Base-by-base conservation (phyloP, 2,888 invertebrate species). In the Prenolepis imparis region DNA sequence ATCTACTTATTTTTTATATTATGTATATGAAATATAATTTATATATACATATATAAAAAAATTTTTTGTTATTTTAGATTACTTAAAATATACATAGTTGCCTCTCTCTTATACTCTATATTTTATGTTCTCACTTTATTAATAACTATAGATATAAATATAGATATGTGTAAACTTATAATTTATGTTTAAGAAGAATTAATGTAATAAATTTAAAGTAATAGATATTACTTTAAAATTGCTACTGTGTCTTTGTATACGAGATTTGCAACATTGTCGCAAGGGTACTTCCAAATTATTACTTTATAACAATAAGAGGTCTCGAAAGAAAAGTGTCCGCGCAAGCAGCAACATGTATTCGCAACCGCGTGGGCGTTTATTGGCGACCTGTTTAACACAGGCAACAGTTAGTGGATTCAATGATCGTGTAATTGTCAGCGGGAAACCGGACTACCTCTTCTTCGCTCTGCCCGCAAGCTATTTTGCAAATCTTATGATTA, bases 371-470 rank as follows among this genome's bases (percentile, higher is more conserved):
- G 89, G 90, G 87, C 87, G 90, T 90, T 90, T 87, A 89, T 90
- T 84, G 89, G 87, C 83, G 89, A 90, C 90, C 90, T 86, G 90
- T 63, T 90, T 90, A 90, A 89, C 84, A 84, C 82, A 87, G 86
- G 70, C 88, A 86, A 85, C 88, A 83, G 86, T 90, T 90, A 91
- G 90, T n/a, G 82, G 87, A 88, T 86, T 87, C 90, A 90, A 85
- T 86, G 90, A 90, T 90, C 90, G 90, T 90, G 90, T 90, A 90
- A 90, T 90, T 90, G 89, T 89, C 74, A 82, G 64, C 80, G 73
- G 84, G 82, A 89, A 90, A 85, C 83, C 89, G 85, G 81, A 86
- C 85, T 82, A 85, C 84, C 81, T 77, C 83, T 63, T 70, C 66
- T 72, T 82, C 73, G 68, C 72, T 72, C 80, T 75, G 52, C 64